These are phyloP conservation scores for Pemphredon lugubris DNA, from an alignment of 2,888 invertebrate species.

Conservation along the genomic window DNA sequence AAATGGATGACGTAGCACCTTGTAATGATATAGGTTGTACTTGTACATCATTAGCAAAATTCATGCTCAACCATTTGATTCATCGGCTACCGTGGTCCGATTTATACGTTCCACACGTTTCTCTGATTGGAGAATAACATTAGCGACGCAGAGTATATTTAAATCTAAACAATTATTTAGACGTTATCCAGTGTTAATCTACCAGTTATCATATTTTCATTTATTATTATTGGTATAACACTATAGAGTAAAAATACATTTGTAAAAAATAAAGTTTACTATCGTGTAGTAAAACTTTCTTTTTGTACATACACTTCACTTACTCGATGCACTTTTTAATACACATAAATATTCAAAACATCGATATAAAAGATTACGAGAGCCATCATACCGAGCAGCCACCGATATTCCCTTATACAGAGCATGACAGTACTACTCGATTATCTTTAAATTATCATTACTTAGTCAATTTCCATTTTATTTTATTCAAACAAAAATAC, in stretches of 20 bases:
- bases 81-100: slow-evolving; percentile 24
- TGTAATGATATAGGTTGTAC: slow-evolving; percentile 19
- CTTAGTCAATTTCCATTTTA: too few relatives aligned
- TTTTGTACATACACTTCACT: slow-evolving; percentile 59
- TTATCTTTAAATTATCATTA: too few relatives aligned
- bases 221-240: slow-evolving; percentile 48
- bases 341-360: slow-evolving; percentile 55
- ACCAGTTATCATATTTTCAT: slow-evolving; percentile 39
- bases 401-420: too few relatives aligned
- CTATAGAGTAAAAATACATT: slow-evolving; percentile 52
- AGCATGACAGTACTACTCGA: too few relatives aligned
- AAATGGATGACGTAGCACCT: slow-evolving; percentile 19
- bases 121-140: slow-evolving; percentile 34
- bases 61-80: slow-evolving; percentile 28
- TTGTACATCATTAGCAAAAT: slow-evolving; percentile 22
- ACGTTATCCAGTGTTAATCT: slow-evolving; percentile 52
- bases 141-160: slow-evolving; percentile 42
- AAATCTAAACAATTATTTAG: slow-evolving; percentile 58
- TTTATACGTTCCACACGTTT: slow-evolving; percentile 25
- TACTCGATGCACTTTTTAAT: slow-evolving; percentile 52
- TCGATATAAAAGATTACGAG: slow-evolving; percentile 54
- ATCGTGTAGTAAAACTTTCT: slow-evolving; percentile 54
- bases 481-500: too few relatives aligned
- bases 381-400: too few relatives aligned
- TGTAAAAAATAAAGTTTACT: slow-evolving; percentile 60